These are phyloP conservation scores for Thelaira solivaga DNA, from an alignment of 2,888 invertebrate species.

Conservation along the genomic window DNA sequence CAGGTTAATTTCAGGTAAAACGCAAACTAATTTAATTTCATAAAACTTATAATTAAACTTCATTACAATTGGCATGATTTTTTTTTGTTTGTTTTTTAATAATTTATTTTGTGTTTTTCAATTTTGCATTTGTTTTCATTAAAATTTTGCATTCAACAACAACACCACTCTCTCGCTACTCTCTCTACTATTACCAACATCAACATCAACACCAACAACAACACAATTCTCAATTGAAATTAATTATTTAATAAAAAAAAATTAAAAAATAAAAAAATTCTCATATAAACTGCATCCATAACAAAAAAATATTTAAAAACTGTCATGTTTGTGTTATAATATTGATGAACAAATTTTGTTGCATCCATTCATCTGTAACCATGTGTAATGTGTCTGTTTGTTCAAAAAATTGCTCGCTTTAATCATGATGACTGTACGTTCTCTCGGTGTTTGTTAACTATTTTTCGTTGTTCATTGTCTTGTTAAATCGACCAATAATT, in stretches of 20 bases:
- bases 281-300: background rate
- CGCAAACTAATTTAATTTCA: background rate
- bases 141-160: constrained; percentile 33
- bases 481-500: background rate
- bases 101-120: constrained; percentile 9
- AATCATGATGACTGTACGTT: constrained; percentile 1
- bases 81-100: background rate
- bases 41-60: constrained; percentile 19
- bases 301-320: background rate
- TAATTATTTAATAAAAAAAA: too few relatives aligned
- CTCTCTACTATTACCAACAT: background rate
- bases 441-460: constrained; percentile 38
- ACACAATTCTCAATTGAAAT: constrained; percentile 14
- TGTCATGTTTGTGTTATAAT: constrained; percentile 11
- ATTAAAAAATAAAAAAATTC: background rate
- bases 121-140: constrained; percentile 26
- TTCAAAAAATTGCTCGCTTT: background rate
- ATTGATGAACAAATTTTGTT: background rate
- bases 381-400: background rate
- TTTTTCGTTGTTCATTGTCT: constrained; percentile 17
- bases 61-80: constrained; percentile 26
- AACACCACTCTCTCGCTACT: constrained; percentile 15
- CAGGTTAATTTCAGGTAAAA: constrained; percentile 77
- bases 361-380: background rate
- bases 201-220: background rate